Evolutionary conservation across 2,113 vertebrate species (phyloP).

Genomic region (Pluvianellus socialis): DNA sequence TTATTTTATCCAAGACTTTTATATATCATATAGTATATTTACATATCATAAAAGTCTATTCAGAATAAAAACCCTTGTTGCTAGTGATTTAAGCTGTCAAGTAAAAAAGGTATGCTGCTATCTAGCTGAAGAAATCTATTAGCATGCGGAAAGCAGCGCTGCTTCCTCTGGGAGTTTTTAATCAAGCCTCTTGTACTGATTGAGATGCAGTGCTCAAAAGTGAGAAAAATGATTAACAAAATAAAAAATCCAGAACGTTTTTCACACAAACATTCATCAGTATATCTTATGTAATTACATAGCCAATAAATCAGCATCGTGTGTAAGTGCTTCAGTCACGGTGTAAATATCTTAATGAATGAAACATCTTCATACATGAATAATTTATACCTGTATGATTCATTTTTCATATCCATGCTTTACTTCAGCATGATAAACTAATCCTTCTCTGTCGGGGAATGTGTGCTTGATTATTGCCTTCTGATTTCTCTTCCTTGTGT

Average conservation of each 20-base stretch:
- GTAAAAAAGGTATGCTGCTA: neutral
- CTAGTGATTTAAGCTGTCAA: neutral
- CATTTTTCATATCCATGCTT: conserved; percentile 71
- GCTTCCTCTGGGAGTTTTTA: conserved; percentile 55
- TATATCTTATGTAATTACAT: conserved; percentile 73
- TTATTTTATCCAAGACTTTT: neutral
- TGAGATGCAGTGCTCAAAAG: conserved; percentile 67
- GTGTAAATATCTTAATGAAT: conserved; percentile 80
- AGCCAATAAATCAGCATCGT: conserved; percentile 73
- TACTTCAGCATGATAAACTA: conserved; percentile 66
- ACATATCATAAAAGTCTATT: neutral
- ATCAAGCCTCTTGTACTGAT: conserved; percentile 64
- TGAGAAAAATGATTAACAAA: conserved; percentile 73
- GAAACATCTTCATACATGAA: conserved; percentile 74
- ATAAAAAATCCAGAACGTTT: conserved; percentile 68
- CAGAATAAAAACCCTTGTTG: conserved; percentile 15
- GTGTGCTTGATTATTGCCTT: conserved; percentile 60
- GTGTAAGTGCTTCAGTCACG: conserved; percentile 64
- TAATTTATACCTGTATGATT: conserved; percentile 78
- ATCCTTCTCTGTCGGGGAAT: conserved; percentile 65
- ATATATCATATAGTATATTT: neutral
- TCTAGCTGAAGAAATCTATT: conserved; percentile 23
- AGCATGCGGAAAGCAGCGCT: conserved; percentile 16
- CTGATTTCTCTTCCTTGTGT: conserved; percentile 50
- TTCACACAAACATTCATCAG: conserved; percentile 70